Percentiles rank a stretch among this genome's conserved stretches.
Evolutionary conservation across 2,797 vertebrate genomes (phyloP).

Genomic region (Enteromius afrohamiltoni): DNA sequence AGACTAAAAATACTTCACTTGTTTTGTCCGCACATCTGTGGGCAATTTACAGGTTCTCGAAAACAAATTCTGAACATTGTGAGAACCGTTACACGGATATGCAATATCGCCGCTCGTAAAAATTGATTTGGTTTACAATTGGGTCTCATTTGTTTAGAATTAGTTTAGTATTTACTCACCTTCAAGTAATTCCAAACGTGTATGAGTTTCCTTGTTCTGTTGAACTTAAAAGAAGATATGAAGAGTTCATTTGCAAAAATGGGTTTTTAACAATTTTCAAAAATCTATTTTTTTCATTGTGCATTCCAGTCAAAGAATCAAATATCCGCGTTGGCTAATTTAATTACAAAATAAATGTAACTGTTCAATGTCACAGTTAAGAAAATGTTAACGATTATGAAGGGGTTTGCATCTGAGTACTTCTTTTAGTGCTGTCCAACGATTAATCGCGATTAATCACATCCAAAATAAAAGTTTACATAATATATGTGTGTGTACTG

Average conservation of each 20-base stretch:
- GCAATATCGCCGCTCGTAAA: neutral
- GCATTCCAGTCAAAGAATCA: too few relatives aligned
- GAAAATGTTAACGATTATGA: too few relatives aligned
- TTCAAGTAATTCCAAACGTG: neutral
- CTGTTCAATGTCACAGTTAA: too few relatives aligned
- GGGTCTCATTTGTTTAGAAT: neutral
- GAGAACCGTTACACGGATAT: neutral
- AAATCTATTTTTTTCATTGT: too few relatives aligned
- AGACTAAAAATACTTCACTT: slow-evolving; percentile 1
- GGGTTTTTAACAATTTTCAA: too few relatives aligned
- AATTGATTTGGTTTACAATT: neutral
- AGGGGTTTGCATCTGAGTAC: too few relatives aligned
- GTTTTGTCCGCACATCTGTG: slow-evolving; percentile 13
- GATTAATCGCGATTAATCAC: too few relatives aligned
- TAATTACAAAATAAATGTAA: too few relatives aligned
- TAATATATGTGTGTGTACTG: too few relatives aligned
- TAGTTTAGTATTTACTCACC: neutral
- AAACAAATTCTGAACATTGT: slow-evolving; percentile 6
- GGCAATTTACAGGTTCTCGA: neutral
- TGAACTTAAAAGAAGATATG: neutral
- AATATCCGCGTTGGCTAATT: too few relatives aligned
- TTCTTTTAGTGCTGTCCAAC: too few relatives aligned
- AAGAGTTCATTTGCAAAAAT: neutral
- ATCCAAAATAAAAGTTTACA: too few relatives aligned
- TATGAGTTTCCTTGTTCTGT: neutral